phyloP scores from a whole-genome alignment of 2,888 invertebrate genomes.

The Idaea dimidiata region DNA sequence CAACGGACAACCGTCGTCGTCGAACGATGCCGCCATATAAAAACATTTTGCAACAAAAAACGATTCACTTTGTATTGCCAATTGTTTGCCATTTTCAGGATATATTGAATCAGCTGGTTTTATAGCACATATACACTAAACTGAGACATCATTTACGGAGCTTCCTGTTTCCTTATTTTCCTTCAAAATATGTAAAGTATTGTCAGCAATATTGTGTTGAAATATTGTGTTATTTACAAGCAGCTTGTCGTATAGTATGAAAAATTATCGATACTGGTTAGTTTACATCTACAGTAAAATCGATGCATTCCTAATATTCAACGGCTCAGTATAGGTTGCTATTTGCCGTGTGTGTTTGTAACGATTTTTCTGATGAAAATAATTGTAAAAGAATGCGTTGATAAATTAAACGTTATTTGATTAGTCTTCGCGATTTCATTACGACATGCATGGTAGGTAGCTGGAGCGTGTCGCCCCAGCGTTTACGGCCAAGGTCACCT shows the following conservation, averaged over 20 bases:
- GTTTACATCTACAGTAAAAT: not conserved
- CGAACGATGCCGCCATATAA: slow-evolving; percentile 3
- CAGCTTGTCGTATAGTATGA: not conserved
- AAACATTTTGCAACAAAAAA: not conserved
- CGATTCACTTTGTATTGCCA: not conserved
- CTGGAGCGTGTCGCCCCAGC: slow-evolving; percentile 70
- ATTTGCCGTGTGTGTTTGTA: slow-evolving; percentile 20
- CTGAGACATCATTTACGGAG: not conserved
- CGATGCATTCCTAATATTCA: slow-evolving; percentile 22
- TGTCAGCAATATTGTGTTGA: not conserved
- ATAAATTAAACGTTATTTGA: slow-evolving; percentile 66
- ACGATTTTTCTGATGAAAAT: slow-evolving; percentile 31
- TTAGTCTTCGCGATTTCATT: slow-evolving; percentile 62
- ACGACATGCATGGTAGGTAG: slow-evolving; percentile 69
- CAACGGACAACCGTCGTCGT: slow-evolving; percentile 48
- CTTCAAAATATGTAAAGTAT: not conserved
- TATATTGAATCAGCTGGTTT: not conserved
- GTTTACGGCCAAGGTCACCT: slow-evolving; percentile 77
- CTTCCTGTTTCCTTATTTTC: not conserved
- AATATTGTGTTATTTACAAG: not conserved
- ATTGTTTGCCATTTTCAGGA: not conserved
- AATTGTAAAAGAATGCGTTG: slow-evolving; percentile 52
- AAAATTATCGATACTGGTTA: not conserved
- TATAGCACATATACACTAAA: not conserved
- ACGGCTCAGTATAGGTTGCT: slow-evolving; percentile 18